Evolutionary conservation across 1,140 invertebrate species (phyloP).

Genomic region (Episyrphus balteatus): DNA sequence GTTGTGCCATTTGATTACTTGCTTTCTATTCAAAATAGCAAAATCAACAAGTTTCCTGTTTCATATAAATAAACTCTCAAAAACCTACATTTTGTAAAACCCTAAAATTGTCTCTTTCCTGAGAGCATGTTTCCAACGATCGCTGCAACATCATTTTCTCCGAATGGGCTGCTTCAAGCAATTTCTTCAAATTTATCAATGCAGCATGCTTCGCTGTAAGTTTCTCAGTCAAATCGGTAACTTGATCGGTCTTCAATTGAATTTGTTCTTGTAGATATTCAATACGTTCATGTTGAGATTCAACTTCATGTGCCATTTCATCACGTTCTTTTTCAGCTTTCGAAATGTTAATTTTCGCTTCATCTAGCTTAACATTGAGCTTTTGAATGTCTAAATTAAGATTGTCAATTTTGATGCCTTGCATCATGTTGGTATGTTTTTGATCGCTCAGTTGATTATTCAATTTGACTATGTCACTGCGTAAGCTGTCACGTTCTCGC

Average conservation of each 20-base stretch:
- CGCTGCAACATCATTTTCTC: conserved; percentile 53
- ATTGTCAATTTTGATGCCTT: conserved; percentile 16
- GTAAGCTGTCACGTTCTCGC: conserved; percentile 17
- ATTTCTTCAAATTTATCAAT: conserved; percentile 49
- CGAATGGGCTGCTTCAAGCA: conserved; percentile 48
- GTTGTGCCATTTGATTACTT: conserved; percentile 22
- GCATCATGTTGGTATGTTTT: conserved; percentile 19
- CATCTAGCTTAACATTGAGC: conserved; percentile 20
- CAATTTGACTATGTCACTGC: conserved; percentile 21
- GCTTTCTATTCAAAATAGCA: conserved; percentile 13
- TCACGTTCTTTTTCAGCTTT: conserved; percentile 23
- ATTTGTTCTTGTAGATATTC: conserved; percentile 18
- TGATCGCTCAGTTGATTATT: conserved; percentile 21
- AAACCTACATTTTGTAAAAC: conserved; percentile 48
- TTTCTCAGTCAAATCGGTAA: conserved; percentile 52
- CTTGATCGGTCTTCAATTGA: conserved; percentile 31
- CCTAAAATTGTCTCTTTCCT: conserved; percentile 54
- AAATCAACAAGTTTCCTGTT: too few species aligned
- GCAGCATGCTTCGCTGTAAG: conserved; percentile 47
- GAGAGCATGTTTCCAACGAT: conserved; percentile 46
- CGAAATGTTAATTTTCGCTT: conserved; percentile 16
- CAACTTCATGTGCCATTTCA: conserved; percentile 25
- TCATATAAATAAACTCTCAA: background rate
- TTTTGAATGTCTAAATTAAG: conserved; percentile 23
- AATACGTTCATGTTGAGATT: conserved; percentile 14